Percentiles rank a stretch among this genome's conserved stretches.
Evolutionary conservation across 2,113 vertebrate species (phyloP).

Genomic region (Coryphaenoides rupestris): DNA sequence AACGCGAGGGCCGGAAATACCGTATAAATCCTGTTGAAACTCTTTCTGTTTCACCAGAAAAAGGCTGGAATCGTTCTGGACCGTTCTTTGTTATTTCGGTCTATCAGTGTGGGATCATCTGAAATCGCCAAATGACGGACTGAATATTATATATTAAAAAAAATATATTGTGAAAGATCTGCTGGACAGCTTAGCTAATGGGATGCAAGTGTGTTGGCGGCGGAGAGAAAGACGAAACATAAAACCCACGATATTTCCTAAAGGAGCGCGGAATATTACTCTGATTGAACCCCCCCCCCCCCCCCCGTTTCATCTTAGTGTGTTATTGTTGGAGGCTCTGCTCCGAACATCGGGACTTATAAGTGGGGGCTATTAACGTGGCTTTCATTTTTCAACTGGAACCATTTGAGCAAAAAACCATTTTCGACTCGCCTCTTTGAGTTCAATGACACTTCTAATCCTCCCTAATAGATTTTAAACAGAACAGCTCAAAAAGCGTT

Average conservation of each 20-base stretch:
- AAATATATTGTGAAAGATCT: slow-evolving; percentile 15
- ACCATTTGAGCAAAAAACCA: slow-evolving; percentile 24
- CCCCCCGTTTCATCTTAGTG: slow-evolving; percentile 30
- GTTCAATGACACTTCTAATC: slow-evolving; percentile 25
- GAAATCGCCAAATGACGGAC: slow-evolving; percentile 26
- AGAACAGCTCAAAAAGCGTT: slow-evolving; percentile 14
- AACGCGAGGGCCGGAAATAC: neutral
- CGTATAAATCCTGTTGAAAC: slow-evolving; percentile 3
- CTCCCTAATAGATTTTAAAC: slow-evolving; percentile 12
- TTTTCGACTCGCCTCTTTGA: slow-evolving; percentile 15
- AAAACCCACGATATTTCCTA: slow-evolving; percentile 19
- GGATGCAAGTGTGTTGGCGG: too few species aligned
- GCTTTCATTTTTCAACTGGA: slow-evolving; percentile 41
- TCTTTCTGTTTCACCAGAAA: neutral
- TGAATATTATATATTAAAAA: slow-evolving; percentile 26
- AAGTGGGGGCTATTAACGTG: slow-evolving; percentile 43
- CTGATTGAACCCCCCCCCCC: slow-evolving; percentile 29
- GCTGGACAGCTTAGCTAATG: neutral
- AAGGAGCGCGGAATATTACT: slow-evolving; percentile 13
- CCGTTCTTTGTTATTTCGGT: neutral
- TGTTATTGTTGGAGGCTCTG: slow-evolving; percentile 47
- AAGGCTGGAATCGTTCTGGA: slow-evolving; percentile 7
- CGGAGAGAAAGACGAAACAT: slow-evolving; percentile 40
- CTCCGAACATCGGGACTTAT: slow-evolving; percentile 29
- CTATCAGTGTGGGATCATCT: slow-evolving; percentile 19